Base-by-base conservation (phyloP, 2,888 invertebrate genomes). In the Drosophila birchii region DNA sequence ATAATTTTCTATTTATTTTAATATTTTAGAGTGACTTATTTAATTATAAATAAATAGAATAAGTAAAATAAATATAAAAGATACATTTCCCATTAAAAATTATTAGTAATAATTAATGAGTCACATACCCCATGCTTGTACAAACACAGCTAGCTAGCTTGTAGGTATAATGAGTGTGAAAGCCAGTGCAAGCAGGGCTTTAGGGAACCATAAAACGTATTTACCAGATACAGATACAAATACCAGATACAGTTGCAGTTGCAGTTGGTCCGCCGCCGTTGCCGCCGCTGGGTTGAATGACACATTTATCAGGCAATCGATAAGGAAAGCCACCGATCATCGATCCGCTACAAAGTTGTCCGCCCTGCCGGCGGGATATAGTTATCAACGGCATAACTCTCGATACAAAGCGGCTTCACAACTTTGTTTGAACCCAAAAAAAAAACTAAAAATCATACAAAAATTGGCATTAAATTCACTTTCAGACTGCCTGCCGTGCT, bases 241-340 rank as follows among this genome's bases (percentile, higher is more conserved):
- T 51, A 59, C 47, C 67, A 58, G 29, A 47, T 47, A 20, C 54
- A 45, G 53, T 57, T 36, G 34, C 66, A 55, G 67, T 55, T 47
- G 54, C 66, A 45, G 39, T 45, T 34, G 60, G 14, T 7, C 23
- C 44, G 45, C n/a, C 11, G 49, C 20, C 6, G n/a, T 5, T 11
- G 41, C 18, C 7, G 34, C 47, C 32, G 26, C 16, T 38, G 72
- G 55, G 73, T 73, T 73, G 73, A 73, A 73, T 73, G 73, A 73
- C 73, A 59, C 84, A 88, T 84, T 86, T 84, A 84, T 84, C 84
- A 88, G 89, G 75, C 34, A 53, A 83, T 78, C 83, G 88, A 88
- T 88, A 88, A 88, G 86, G 53, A 58, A 32, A 49, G 58, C 75
- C 39, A 20, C 20, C 60, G 60, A 43, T 58, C 26, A 56, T 18